Evolutionary conservation across 1,140 invertebrate genomes (phyloP).

Genomic region (Protaetia brevitarsis): DNA sequence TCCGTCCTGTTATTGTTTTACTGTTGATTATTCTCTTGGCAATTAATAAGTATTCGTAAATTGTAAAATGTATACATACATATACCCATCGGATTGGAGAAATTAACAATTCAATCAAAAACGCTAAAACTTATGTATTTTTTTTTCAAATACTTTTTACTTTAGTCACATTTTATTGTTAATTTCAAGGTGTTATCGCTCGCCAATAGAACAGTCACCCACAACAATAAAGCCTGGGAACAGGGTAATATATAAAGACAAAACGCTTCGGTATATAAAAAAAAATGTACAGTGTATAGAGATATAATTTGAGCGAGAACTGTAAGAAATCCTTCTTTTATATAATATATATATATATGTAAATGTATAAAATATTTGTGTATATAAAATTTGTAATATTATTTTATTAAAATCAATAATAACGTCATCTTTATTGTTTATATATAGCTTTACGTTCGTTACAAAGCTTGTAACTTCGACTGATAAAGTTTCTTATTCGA

Average conservation of each 20-base stretch:
- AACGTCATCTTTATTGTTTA: background rate
- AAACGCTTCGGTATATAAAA: slow-evolving; percentile 13
- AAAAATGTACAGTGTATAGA: slow-evolving; percentile 25
- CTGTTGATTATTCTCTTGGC: slow-evolving; percentile 18
- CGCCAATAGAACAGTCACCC: slow-evolving; percentile 16
- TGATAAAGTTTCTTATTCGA: background rate
- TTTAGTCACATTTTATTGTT: background rate
- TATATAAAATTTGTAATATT: slow-evolving; percentile 14
- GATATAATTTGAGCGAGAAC: slow-evolving; percentile 20
- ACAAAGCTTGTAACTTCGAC: background rate
- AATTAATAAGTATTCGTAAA: background rate
- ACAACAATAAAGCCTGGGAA: slow-evolving; percentile 26
- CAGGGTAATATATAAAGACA: slow-evolving; percentile 28
- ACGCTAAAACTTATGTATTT: too few species aligned
- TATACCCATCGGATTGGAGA: background rate
- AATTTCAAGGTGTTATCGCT: background rate
- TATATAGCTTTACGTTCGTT: slow-evolving; percentile 22
- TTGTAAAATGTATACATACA: background rate
- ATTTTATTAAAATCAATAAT: slow-evolving; percentile 23
- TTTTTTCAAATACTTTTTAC: background rate
- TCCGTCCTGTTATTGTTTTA: slow-evolving; percentile 35
- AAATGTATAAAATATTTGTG: slow-evolving; percentile 24
- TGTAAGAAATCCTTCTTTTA: slow-evolving; percentile 27
- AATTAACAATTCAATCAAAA: background rate
- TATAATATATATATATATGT: slow-evolving; percentile 2